Evolutionary conservation across 1,140 invertebrate genomes (phyloP).

Genomic region (Brachionus calyciflorus): DNA sequence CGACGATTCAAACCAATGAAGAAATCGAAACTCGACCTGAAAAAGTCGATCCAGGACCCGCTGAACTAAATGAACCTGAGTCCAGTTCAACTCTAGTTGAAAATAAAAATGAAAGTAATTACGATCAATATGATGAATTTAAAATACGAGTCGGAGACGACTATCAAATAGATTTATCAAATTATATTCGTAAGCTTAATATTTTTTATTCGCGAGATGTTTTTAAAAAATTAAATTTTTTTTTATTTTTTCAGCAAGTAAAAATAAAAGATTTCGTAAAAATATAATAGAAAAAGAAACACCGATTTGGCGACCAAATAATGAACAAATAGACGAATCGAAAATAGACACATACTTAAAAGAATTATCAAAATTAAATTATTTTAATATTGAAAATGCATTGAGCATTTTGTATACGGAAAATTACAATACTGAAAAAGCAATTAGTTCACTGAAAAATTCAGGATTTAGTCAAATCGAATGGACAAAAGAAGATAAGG

Average conservation of each 20-base stretch:
- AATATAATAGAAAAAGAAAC: slow-evolving; percentile 24
- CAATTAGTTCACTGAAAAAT: neutral
- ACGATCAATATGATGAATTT: slow-evolving; percentile 30
- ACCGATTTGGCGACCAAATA: neutral
- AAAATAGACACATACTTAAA: neutral
- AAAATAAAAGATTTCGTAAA: slow-evolving; percentile 8
- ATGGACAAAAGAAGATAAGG: slow-evolving; percentile 46
- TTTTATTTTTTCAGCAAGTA: neutral
- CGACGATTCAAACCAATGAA: no score
- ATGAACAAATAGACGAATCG: neutral
- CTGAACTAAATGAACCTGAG: neutral
- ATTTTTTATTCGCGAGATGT: neutral
- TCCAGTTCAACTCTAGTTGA: no score
- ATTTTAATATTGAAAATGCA: slow-evolving; percentile 6
- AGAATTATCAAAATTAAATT: slow-evolving; percentile 8
- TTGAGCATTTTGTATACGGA: neutral
- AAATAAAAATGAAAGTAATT: neutral
- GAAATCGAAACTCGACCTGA: neutral
- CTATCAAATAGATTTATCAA: slow-evolving; percentile 18
- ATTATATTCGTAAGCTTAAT: slow-evolving; percentile 23
- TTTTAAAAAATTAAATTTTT: neutral
- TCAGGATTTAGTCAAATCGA: neutral
- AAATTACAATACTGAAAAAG: neutral
- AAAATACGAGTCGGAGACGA: slow-evolving; percentile 11
- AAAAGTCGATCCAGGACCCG: neutral